Conservation (phyloP, 1,140 invertebrate species). For the Macrostomum lignano region DNA sequence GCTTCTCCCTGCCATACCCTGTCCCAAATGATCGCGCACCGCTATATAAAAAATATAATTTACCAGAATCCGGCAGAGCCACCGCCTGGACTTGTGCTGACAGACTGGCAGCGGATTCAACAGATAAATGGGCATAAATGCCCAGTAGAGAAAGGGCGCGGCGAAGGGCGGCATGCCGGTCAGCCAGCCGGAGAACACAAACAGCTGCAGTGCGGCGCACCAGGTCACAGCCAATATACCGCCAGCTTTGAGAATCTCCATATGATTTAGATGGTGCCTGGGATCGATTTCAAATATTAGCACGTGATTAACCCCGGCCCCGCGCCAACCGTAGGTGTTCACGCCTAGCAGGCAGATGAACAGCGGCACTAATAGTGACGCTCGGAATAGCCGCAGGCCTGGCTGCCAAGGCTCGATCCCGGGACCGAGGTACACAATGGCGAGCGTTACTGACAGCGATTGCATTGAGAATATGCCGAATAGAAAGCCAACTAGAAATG, state of each 20-base stretch:
- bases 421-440: neutral
- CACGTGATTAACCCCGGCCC: slow-evolving; percentile 91
- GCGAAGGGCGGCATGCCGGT: slow-evolving; percentile 39
- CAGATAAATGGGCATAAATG: slow-evolving; percentile 58
- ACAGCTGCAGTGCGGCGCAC: too few relatives aligned
- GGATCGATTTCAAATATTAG: slow-evolving; percentile 94
- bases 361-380: slow-evolving; percentile 61
- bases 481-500: slow-evolving; percentile 2
- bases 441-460: neutral
- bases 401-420: slow-evolving; percentile 15
- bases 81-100: slow-evolving; percentile 49
- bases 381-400: slow-evolving; percentile 44
- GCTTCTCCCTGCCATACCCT: too few relatives aligned
- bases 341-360: slow-evolving; percentile 82
- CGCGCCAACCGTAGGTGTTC: slow-evolving; percentile 89
- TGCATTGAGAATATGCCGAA: slow-evolving; percentile 1
- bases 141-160: slow-evolving; percentile 53
- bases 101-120: slow-evolving; percentile 75
- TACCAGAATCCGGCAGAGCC: slow-evolving; percentile 34
- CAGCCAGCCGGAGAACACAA: too few relatives aligned
- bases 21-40: too few relatives aligned
- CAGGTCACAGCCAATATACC: too few relatives aligned
- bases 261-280: slow-evolving; percentile 59
- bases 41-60: too few relatives aligned
- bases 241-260: too few relatives aligned